These are phyloP conservation scores for Odontamblyopus rebecca DNA, from an alignment of 2,797 vertebrate genomes.

Conservation along the genomic window DNA sequence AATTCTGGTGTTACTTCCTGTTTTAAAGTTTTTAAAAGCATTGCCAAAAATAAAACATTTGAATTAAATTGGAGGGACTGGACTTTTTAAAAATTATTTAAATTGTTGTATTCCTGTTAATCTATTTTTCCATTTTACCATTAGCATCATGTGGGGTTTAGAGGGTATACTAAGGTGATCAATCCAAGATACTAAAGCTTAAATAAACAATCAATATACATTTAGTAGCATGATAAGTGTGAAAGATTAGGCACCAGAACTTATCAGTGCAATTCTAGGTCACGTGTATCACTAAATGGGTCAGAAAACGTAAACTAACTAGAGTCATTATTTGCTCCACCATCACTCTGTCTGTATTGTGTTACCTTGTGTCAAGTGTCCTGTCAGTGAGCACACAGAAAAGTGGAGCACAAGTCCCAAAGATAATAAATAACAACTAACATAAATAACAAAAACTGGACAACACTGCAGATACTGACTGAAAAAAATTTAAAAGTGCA, in stretches of 20 bases:
- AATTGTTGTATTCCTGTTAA: no score
- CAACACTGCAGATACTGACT: not conserved
- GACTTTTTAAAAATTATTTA: no score
- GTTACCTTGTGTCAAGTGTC: constrained; percentile 6
- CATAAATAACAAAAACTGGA: not conserved
- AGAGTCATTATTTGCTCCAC: constrained; percentile 4
- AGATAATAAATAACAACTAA: no score
- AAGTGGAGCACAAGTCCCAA: not conserved
- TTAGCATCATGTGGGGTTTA: not conserved
- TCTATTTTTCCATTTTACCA: no score
- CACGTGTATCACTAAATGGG: constrained; percentile 17
- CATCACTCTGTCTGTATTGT: constrained; percentile 3
- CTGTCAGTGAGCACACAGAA: not conserved
- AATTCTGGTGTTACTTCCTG: not conserved
- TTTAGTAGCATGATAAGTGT: not conserved
- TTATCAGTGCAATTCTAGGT: not conserved
- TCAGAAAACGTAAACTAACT: not conserved
- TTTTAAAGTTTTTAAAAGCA: not conserved
- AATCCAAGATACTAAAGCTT: no score
- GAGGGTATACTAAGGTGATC: not conserved
- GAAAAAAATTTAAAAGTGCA: not conserved
- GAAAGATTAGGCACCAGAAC: not conserved
- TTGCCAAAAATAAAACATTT: not conserved
- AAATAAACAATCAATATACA: no score
- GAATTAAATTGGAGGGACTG: no score